A percentile compares a stretch with the other conserved stretches of the same genome.
Conservation (phyloP, 2,113 vertebrate genomes). For the Muscicapa adusta region DNA sequence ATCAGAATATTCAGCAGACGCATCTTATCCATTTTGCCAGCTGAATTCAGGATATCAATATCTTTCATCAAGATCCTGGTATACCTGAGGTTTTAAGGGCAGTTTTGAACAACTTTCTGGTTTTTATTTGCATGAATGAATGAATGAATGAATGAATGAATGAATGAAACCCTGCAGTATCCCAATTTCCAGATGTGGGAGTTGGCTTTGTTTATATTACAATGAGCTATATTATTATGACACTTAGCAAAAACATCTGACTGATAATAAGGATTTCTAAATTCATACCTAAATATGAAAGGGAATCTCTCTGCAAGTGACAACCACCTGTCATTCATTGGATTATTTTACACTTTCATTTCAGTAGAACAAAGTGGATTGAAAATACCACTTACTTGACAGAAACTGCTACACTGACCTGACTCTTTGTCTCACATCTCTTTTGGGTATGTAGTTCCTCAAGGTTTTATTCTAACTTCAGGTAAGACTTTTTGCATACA, state of each 20-base stretch:
- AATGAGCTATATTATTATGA: not conserved
- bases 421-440: not conserved
- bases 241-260: not conserved
- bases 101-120: not conserved
- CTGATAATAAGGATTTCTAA: not conserved
- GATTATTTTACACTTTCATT: not conserved
- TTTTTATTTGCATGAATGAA: not conserved
- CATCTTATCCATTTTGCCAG: conserved; percentile 92
- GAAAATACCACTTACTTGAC: not conserved
- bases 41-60: conserved; percentile 88
- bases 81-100: conserved; percentile 75
- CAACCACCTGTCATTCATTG: not conserved
- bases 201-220: not conserved
- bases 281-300: not conserved
- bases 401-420: not conserved
- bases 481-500: not conserved
- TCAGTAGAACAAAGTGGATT: not conserved
- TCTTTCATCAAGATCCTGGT: conserved; percentile 91
- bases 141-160: not conserved
- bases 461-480: not conserved
- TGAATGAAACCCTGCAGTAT: not conserved
- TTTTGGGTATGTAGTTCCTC: not conserved
- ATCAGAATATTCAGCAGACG: conserved; percentile 88
- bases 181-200: not conserved
- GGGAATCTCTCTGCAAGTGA: not conserved